A percentile compares a stretch with the other conserved stretches of the same genome.
phyloP scores from a whole-genome alignment of 2,113 vertebrate genomes.

The Nothoprocta perdicaria region DNA sequence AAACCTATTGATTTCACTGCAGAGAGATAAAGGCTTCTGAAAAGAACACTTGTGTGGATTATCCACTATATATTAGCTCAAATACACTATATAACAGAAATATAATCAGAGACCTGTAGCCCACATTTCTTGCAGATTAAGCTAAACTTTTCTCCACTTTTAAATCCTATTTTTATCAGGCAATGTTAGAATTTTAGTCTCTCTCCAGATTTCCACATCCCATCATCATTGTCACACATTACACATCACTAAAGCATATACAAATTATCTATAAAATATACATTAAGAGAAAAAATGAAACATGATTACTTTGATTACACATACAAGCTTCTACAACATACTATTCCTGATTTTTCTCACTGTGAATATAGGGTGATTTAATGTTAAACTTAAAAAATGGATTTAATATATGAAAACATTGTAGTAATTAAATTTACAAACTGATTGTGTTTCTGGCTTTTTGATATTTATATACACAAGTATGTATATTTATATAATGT shows the following conservation, averaged over 20 bases:
- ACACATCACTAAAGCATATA: not conserved
- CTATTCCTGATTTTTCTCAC: not conserved
- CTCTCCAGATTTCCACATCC: not conserved
- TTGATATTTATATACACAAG: not conserved
- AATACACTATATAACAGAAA: constrained; percentile 64
- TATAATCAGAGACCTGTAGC: constrained; percentile 57
- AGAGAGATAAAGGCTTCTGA: constrained; percentile 56
- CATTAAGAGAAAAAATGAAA: not conserved
- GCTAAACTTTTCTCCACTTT: not conserved
- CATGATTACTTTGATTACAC: not conserved
- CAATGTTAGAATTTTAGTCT: constrained; percentile 3
- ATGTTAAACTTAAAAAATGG: not conserved
- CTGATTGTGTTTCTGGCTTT: fast-evolving
- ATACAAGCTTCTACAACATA: not conserved
- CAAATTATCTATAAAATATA: not conserved
- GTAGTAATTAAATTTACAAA: not conserved
- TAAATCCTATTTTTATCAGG: not conserved
- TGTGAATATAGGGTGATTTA: not conserved
- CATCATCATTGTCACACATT: not conserved
- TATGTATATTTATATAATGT: fast-evolving
- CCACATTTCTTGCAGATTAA: constrained; percentile 58
- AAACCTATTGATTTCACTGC: constrained; percentile 53
- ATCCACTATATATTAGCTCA: constrained; percentile 65
- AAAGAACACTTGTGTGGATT: constrained; percentile 69
- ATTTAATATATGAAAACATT: not conserved